Evolutionary conservation across 2,888 invertebrate species (phyloP), one percentile per base, ranked within the genome.

Genomic region (Dicyrtoma fusca): DNA sequence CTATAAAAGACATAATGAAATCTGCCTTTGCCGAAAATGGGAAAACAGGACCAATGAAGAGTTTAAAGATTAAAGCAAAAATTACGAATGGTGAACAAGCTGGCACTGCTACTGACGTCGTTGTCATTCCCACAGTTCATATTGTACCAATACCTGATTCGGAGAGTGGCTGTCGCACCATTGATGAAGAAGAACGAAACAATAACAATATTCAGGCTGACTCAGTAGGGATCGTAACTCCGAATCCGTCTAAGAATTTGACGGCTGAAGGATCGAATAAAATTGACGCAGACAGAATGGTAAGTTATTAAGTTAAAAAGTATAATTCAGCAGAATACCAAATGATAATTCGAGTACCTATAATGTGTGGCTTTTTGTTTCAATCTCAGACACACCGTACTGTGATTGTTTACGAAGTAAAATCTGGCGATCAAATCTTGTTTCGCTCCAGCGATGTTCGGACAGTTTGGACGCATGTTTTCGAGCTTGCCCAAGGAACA

Each of bases 401-500:
- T 0, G 79, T 79, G 1, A 71, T 76, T 23, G 74, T 79, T 13
- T 80, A 78, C 55, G 79, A 78, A 69, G 76, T 77, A 3, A 73
- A 72, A 25, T 51, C 63, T n/a, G 64, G 72, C 14, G 74, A 69
- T 8, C 34, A 34, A 21, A 69, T 77, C 2, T 59, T 74, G 5
- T 80, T 73, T 45, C 73, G 73, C 4, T 76, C 78, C 0, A 68
- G 74, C 14, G 74, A 80, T 63, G 80, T 78, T 5, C 61, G 69
- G 0, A 72, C 76, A 10, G 74, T 78, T 45, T 97, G 97, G 97
- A 88, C 90, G 70, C 92, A 92, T 82, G 92, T 97, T 11, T 90
- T 94, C 79, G 92, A 95, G 81, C 90, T 91, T 44, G 94, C 96
- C 1, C 95, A 96, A 82, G 90, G 89, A 79, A 92, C 94, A 1